A percentile compares a stretch with the other conserved stretches of the same genome.
Conservation (phyloP, 2,113 vertebrate species). For the Dipodomys merriami region DNA sequence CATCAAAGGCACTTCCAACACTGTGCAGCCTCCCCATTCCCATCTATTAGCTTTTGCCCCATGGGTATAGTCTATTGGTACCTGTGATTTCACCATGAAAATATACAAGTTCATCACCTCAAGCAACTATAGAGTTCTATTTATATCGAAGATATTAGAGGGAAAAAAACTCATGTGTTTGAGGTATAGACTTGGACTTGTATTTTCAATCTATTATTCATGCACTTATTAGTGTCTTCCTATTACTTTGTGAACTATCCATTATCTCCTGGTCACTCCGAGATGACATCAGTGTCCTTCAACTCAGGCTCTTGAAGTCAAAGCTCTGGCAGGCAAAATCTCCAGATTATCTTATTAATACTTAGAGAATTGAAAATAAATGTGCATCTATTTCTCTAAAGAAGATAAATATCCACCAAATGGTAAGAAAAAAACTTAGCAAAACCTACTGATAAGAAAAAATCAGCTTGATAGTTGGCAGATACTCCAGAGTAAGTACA, state of each 20-base stretch:
- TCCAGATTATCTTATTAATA: neutral
- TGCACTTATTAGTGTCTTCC: neutral
- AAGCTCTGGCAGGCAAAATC: neutral
- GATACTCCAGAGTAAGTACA: neutral
- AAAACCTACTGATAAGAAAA: neutral
- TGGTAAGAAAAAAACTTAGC: neutral
- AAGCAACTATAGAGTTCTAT: neutral
- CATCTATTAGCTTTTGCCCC: neutral
- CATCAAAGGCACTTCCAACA: neutral
- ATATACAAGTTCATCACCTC: neutral
- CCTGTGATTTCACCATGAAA: neutral
- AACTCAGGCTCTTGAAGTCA: neutral
- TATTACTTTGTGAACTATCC: neutral
- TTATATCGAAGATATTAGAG: neutral
- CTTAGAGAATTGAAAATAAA: conserved; percentile 2
- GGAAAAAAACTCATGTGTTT: neutral
- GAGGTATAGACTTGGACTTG: neutral
- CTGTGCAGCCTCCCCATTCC: neutral
- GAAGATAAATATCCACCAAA: too few species aligned
- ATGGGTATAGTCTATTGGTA: neutral
- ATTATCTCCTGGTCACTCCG: neutral
- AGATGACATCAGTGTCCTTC: neutral
- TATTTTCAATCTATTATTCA: neutral
- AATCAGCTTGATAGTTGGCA: neutral
- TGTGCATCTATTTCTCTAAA: too few species aligned